Percentiles rank a stretch among this genome's conserved stretches.
These are phyloP conservation scores for Phalera bucephala DNA, from an alignment of 2,888 invertebrate species.

Conservation along the genomic window DNA sequence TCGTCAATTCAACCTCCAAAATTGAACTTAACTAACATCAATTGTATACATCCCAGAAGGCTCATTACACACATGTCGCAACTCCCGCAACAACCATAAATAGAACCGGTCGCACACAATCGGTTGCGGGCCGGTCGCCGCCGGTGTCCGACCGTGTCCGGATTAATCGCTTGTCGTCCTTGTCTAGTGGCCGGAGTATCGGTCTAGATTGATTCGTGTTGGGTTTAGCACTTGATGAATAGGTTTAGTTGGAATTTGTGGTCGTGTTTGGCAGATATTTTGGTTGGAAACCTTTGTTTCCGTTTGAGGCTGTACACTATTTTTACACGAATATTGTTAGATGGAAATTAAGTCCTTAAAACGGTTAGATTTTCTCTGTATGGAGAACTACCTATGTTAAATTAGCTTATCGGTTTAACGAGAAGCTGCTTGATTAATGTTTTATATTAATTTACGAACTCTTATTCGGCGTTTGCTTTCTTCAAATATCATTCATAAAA, in stretches of 20 bases:
- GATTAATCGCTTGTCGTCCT: constrained; percentile 1
- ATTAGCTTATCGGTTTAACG: not conserved
- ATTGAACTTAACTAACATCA: too few relatives aligned
- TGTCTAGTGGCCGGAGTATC: constrained; percentile 1
- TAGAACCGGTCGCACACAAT: constrained; percentile 1
- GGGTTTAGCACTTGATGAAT: constrained; percentile 1
- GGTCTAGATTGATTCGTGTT: constrained; percentile 1
- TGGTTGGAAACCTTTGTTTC: too few relatives aligned
- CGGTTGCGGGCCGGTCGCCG: not conserved
- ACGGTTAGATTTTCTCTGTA: too few relatives aligned
- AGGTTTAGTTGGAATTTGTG: not conserved
- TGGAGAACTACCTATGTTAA: not conserved
- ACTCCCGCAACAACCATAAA: constrained; percentile 1
- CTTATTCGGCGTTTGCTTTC: too few relatives aligned
- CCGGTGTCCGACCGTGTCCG: not conserved
- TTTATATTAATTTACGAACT: too few relatives aligned
- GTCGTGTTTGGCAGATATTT: not conserved
- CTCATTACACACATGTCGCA: not conserved
- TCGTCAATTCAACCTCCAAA: too few relatives aligned
- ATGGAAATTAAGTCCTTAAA: not conserved
- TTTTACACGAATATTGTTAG: too few relatives aligned
- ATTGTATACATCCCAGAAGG: too few relatives aligned
- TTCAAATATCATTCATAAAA: too few relatives aligned
- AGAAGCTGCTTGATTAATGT: too few relatives aligned
- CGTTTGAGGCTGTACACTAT: not conserved